Evolutionary conservation across 2,113 vertebrate genomes (phyloP).

Genomic region (Rhabdomys dilectus): DNA sequence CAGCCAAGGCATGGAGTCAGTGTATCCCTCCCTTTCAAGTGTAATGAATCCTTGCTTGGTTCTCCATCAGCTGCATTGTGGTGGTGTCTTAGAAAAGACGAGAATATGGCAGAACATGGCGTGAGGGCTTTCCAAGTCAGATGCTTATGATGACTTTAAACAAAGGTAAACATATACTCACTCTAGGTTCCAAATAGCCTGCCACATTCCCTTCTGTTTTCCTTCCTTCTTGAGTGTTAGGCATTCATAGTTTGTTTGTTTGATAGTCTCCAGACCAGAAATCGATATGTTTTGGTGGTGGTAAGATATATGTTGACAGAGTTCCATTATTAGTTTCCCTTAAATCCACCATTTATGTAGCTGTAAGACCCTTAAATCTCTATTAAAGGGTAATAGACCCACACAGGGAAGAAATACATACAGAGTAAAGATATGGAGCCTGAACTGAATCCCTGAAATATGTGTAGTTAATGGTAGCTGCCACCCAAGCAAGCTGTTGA

Average conservation of each 20-base stretch:
- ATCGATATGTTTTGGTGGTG: constrained; percentile 76
- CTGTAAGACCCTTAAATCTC: constrained; percentile 80
- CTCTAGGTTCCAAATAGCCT: neutral
- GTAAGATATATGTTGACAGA: constrained; percentile 73
- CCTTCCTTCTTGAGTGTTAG: constrained; percentile 13
- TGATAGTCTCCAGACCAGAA: constrained; percentile 56
- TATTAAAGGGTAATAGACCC: constrained; percentile 76
- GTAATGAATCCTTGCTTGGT: neutral
- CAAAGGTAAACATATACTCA: constrained; percentile 59
- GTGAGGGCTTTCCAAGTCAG: constrained; percentile 31
- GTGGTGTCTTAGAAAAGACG: neutral
- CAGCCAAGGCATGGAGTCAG: neutral
- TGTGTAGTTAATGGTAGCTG: constrained; percentile 66
- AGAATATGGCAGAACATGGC: neutral
- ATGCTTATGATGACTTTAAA: constrained; percentile 50
- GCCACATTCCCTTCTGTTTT: neutral
- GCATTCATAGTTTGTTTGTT: constrained; percentile 50
- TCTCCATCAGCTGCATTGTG: neutral
- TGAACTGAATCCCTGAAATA: constrained; percentile 71
- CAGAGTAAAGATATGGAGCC: constrained; percentile 58
- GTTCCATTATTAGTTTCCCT: constrained; percentile 77
- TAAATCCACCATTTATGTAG: constrained; percentile 71
- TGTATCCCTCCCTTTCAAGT: neutral
- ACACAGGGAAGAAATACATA: constrained; percentile 76
- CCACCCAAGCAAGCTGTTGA: constrained; percentile 25